These are phyloP conservation scores for Sturnira hondurensis DNA, from an alignment of 2,113 vertebrate genomes.

Conservation along the genomic window DNA sequence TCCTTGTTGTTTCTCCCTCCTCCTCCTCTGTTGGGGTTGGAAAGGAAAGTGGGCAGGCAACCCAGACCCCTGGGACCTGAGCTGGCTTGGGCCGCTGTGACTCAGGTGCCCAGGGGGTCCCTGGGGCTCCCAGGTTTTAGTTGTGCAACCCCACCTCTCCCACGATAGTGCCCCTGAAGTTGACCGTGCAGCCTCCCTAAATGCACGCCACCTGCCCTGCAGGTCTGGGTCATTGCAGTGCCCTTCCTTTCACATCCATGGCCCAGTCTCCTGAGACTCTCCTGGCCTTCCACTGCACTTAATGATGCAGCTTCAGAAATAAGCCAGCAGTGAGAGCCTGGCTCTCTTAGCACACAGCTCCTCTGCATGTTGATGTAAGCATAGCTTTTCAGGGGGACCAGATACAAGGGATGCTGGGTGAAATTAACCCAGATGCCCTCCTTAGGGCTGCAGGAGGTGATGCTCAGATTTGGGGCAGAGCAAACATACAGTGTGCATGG, in stretches of 20 bases:
- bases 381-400: not conserved
- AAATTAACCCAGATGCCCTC: not conserved
- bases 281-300: not conserved
- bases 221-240: not conserved
- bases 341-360: no score
- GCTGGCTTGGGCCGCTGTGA: not conserved
- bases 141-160: fast-evolving
- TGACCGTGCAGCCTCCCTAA: not conserved
- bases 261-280: not conserved
- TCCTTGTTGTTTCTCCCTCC: not conserved
- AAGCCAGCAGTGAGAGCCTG: not conserved
- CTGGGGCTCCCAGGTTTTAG: not conserved
- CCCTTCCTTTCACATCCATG: not conserved
- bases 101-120: not conserved
- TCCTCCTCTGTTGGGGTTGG: not conserved
- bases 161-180: not conserved
- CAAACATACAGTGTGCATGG: fast-evolving
- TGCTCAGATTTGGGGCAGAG: not conserved
- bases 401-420: not conserved
- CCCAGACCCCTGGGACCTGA: not conserved
- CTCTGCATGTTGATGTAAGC: not conserved
- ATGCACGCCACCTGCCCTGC: not conserved
- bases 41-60: not conserved
- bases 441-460: not conserved
- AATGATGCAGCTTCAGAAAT: not conserved